Evolutionary conservation across 1,140 invertebrate species (phyloP).

Genomic region (Dreissena rostriformis): DNA sequence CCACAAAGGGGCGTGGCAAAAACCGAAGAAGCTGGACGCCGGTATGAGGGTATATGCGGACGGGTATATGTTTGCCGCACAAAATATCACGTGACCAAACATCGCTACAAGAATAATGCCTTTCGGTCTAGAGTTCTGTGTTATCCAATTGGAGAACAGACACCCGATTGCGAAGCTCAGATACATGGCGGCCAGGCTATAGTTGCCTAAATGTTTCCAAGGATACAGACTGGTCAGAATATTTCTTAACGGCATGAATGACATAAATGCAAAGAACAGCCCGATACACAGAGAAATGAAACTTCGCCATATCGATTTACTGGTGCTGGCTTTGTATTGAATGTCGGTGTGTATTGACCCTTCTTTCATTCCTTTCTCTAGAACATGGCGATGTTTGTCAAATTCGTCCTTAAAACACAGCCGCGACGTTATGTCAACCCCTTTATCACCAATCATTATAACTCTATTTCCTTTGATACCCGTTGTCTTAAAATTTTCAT

Average conservation of each 20-base stretch:
- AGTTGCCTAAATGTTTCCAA: conserved; percentile 55
- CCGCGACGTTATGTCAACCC: neutral
- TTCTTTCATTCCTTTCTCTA: conserved; percentile 19
- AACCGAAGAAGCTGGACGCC: conserved; percentile 61
- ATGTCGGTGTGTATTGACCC: conserved; percentile 17
- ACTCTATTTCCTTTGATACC: neutral
- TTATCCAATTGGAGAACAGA: conserved; percentile 61
- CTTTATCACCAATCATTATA: too few species aligned
- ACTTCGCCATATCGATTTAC: conserved; percentile 65
- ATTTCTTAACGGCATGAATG: conserved; percentile 66
- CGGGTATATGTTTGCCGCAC: conserved; percentile 63
- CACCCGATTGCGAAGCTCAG: conserved; percentile 64
- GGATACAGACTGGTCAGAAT: conserved; percentile 66
- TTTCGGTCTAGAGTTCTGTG: conserved; percentile 66
- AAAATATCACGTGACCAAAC: conserved; percentile 65
- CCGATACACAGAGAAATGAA: conserved; percentile 65
- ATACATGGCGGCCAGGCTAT: conserved; percentile 62
- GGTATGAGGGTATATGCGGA: conserved; percentile 63
- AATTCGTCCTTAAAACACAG: conserved; percentile 45
- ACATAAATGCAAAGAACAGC: conserved; percentile 68
- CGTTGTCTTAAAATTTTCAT: too few species aligned
- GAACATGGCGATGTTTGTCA: conserved; percentile 31
- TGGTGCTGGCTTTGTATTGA: conserved; percentile 52
- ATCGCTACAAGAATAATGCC: conserved; percentile 64
- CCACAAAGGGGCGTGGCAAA: conserved; percentile 66